Conservation (phyloP, 2,888 invertebrate genomes). For the Heliconius cydno region DNA sequence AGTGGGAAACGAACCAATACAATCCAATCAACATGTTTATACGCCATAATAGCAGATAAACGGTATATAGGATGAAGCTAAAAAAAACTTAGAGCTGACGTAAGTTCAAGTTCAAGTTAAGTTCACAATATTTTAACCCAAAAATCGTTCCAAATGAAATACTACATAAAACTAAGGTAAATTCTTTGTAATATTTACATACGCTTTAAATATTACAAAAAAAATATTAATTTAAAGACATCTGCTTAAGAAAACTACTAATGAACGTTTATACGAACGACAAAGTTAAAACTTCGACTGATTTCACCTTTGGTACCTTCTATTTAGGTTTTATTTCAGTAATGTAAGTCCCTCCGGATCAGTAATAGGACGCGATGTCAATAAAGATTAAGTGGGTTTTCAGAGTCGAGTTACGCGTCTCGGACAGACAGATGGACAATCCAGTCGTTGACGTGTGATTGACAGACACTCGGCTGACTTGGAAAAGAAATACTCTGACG, state of each 20-base stretch:
- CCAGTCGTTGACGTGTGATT: constrained; percentile 57
- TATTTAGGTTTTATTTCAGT: background rate
- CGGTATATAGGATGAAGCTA: too few species aligned
- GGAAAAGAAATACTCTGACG: constrained; percentile 37
- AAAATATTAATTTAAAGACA: background rate
- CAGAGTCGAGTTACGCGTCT: constrained; percentile 57
- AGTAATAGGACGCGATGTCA: constrained; percentile 52
- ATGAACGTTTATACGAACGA: background rate
- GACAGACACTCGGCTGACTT: constrained; percentile 49
- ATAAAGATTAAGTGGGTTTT: constrained; percentile 59
- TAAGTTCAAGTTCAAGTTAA: too few species aligned
- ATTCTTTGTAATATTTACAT: too few species aligned
- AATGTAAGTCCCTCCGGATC: background rate
- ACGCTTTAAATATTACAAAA: background rate
- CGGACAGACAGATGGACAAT: constrained; percentile 54
- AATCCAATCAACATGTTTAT: too few species aligned
- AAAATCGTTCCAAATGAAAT: background rate
- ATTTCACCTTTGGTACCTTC: background rate
- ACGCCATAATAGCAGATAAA: too few species aligned
- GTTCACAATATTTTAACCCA: too few species aligned
- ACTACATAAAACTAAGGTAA: background rate
- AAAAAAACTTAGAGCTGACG: too few species aligned
- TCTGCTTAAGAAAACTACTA: background rate
- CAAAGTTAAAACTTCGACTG: background rate
- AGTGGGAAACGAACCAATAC: too few species aligned